Evolutionary conservation across 2,888 invertebrate genomes (phyloP).

Genomic region (Spodoptera picta): DNA sequence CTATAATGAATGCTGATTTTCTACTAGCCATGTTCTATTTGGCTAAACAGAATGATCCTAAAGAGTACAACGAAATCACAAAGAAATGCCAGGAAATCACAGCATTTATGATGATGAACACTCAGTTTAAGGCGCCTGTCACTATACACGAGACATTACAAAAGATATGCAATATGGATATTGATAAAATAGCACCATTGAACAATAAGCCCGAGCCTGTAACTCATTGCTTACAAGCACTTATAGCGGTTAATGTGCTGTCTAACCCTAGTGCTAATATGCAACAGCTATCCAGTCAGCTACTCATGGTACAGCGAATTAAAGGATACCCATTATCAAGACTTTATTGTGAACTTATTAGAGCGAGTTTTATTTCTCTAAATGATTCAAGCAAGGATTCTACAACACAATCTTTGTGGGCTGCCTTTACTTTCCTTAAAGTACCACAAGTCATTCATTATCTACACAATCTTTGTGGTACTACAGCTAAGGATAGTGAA

Average conservation of each 20-base stretch:
- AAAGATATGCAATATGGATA: constrained; percentile 89
- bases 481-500: constrained; percentile 89
- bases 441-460: constrained; percentile 94
- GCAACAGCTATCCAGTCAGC: constrained; percentile 93
- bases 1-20: constrained; percentile 92
- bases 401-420: constrained; percentile 96
- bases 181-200: constrained; percentile 89
- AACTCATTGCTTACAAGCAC: constrained; percentile 93
- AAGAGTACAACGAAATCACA: constrained; percentile 90
- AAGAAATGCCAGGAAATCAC: constrained; percentile 94
- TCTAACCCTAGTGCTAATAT: constrained; percentile 95
- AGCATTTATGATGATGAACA: constrained; percentile 88
- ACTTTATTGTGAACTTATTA: constrained; percentile 95
- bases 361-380: constrained; percentile 96
- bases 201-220: constrained; percentile 90
- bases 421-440: constrained; percentile 97
- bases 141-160: constrained; percentile 89
- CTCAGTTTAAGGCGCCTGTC: constrained; percentile 86
- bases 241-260: constrained; percentile 95
- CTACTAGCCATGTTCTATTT: constrained; percentile 94
- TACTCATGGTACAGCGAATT: constrained; percentile 94
- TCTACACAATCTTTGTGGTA: constrained; percentile 89
- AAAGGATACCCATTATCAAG: constrained; percentile 94
- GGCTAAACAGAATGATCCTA: constrained; percentile 94
- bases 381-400: constrained; percentile 94